Evolutionary conservation across 2,888 invertebrate genomes (phyloP).

Genomic region (Marasmarcha lunaedactyla): DNA sequence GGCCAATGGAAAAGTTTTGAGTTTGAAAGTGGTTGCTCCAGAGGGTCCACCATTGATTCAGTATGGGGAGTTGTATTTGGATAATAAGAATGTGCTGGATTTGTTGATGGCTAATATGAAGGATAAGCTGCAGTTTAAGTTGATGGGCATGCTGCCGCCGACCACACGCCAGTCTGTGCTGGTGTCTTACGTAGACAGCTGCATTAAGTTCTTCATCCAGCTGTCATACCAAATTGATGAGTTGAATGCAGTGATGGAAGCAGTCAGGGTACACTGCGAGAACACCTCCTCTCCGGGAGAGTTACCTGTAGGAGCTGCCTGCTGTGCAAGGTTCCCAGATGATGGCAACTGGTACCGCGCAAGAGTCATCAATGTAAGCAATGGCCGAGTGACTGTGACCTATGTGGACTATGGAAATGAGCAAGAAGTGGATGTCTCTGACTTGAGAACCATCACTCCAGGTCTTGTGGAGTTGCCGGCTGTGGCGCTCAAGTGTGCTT

Average conservation of each 20-base stretch:
- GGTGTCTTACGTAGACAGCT: conserved; percentile 77
- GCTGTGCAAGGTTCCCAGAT: conserved; percentile 83
- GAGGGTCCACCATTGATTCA: conserved; percentile 80
- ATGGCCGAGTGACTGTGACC: conserved; percentile 74
- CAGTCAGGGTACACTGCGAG: conserved; percentile 72
- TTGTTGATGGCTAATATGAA: conserved; percentile 55
- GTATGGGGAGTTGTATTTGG: conserved; percentile 78
- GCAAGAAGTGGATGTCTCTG: conserved; percentile 75
- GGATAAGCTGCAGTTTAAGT: conserved; percentile 48
- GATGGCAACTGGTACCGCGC: conserved; percentile 95
- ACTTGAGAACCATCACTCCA: conserved; percentile 74
- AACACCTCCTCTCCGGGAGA: conserved; percentile 51
- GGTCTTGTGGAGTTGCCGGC: conserved; percentile 75
- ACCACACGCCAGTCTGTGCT: conserved; percentile 58
- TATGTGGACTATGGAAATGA: conserved; percentile 98
- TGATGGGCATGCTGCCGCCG: conserved; percentile 40
- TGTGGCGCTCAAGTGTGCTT: conserved; percentile 82
- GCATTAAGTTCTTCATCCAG: conserved; percentile 81
- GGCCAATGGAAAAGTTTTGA: conserved; percentile 73
- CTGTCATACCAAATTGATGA: conserved; percentile 71
- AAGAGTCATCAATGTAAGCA: conserved; percentile 73
- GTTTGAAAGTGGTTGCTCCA: conserved; percentile 75
- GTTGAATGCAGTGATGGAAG: conserved; percentile 76
- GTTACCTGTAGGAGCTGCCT: conserved; percentile 73
- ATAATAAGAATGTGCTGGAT: conserved; percentile 70